Base-by-base conservation (phyloP, 2,113 vertebrate genomes). In the Phrynosoma platyrhinos region DNA sequence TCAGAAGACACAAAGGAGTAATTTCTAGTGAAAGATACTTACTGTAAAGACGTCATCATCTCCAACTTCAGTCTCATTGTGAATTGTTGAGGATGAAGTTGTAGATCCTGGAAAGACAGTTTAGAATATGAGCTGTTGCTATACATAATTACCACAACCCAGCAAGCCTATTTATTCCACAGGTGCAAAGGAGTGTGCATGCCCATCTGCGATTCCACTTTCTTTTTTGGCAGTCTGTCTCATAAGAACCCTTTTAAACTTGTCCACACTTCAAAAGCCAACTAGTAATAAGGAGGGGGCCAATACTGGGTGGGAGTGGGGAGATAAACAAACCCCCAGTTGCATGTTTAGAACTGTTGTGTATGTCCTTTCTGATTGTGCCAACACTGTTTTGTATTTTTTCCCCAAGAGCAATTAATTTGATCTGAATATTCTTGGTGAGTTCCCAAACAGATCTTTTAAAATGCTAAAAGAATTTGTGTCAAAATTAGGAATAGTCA, bases 21-120 rank as follows among this genome's bases (percentile, higher is more conserved):
- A 82, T 79, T 76, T 5, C 55, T 23, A 77, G 47, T 12, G 58
- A n/a, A 42, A 30, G 42, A 20, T 58, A 96, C 98, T 98, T 94
- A 99, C 99, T 77, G 98, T 99, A 93, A 99, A 99, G 91, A 99
- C 99, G 58, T 99, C 99, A 47, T 99, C 99, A 21, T 99, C 99
- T 0, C 99, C 99, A 5, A 99, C 97, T 93, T 99, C 99, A 1
- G 98, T 98, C 95, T 99, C 99, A 0, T 99, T 99, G 93, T 99
- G 99, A 94, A 99, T 98, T 3, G 98, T 99, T 89, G 98, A 99
- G 0, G 99, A 99, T 88, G 99, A 99, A 90, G 99, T 99, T 0
- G 99, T 99, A 88, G 99, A 99, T 89, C 99, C 99, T 99, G 89
- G 76, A 92, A 94, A 89, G 27, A 92, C 58, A 87, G 91, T 85